Evolutionary conservation across 1,140 invertebrate genomes (phyloP), one percentile per base, ranked within the genome.

Genomic region (Pteromalus puparum): DNA sequence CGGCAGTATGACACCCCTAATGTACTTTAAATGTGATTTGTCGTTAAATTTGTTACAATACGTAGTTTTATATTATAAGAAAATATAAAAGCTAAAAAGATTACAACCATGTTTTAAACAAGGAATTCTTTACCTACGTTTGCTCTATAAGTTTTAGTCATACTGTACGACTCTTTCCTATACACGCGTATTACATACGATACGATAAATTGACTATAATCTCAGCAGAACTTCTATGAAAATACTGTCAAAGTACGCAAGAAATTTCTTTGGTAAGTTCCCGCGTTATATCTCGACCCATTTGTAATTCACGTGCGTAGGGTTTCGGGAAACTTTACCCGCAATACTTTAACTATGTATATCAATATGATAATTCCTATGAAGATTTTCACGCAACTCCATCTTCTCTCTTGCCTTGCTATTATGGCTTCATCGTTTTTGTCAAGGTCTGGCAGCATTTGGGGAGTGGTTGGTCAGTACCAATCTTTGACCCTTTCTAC

Each of bases 401-500:
- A 72, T 1, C 26, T 28, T 72, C 21, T n/a, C 18, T 61, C 53
- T 61, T 61, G 53, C 3, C 5, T 61, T n/a, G 15, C 53, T 61
- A 61, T 61, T 28, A 70, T 30, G 10, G 21, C 68, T 70, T 30
- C 24, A 13, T 70, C 24, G 6, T 70, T 18, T 70, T 70, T 15
- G 0, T 61, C 53, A 70, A 70, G 10, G 24, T 26, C 26, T 30
- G 2, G 26, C 21, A 9, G 26, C 13, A 83, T 26, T 61, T 12
- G 61, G 53, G 6, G 10, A 28, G 68, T 53, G 24, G 42, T 42
- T n/a, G 38, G 81, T 90, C 81, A 91, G 88, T 96, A 96, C 96
- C 96, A 97, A 53, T 94, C 92, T 79, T 94, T 94, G 89, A 96
- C 95, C 26, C 96, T 93, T 70, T 94, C 92, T 0, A 97, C 93